Evolutionary conservation across 1,140 invertebrate species (phyloP).

Genomic region (Zaprionus taronus): DNA sequence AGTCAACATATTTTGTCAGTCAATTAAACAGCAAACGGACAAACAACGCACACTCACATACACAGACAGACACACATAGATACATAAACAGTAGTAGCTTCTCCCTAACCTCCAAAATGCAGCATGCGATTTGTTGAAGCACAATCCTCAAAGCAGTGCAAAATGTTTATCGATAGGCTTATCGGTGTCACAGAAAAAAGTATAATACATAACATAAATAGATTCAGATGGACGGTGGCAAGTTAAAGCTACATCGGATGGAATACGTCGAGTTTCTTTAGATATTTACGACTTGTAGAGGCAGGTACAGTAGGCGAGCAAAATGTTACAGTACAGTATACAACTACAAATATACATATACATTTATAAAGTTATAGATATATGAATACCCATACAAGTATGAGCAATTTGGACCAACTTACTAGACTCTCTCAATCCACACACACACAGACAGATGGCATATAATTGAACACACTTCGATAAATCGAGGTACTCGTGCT

Average conservation of each 20-base stretch:
- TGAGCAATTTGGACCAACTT: conserved; percentile 75
- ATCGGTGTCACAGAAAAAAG: neutral
- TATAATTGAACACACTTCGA: conserved; percentile 1
- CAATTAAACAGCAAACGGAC: conserved; percentile 32
- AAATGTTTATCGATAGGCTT: conserved; percentile 9
- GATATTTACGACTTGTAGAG: conserved; percentile 13
- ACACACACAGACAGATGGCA: neutral
- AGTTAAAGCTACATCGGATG: conserved; percentile 16
- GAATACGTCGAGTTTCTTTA: conserved; percentile 12
- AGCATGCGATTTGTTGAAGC: conserved; percentile 9
- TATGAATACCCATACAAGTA: conserved; percentile 14
- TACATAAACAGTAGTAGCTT: neutral
- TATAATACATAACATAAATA: conserved; percentile 2
- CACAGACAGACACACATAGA: neutral
- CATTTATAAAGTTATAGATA: neutral
- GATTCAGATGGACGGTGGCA: conserved; percentile 7
- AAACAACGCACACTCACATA: conserved; percentile 5
- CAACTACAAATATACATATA: neutral
- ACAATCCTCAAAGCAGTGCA: conserved; percentile 6
- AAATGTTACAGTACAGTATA: conserved; percentile 20
- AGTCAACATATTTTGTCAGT: conserved; percentile 47
- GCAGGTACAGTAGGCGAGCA: conserved; percentile 13
- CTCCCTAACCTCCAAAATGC: conserved; percentile 21
- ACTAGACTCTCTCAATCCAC: conserved; percentile 23
- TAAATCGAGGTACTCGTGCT: conserved; percentile 9